phyloP scores from a whole-genome alignment of 1,140 invertebrate species.

The Tachypleus tridentatus region DNA sequence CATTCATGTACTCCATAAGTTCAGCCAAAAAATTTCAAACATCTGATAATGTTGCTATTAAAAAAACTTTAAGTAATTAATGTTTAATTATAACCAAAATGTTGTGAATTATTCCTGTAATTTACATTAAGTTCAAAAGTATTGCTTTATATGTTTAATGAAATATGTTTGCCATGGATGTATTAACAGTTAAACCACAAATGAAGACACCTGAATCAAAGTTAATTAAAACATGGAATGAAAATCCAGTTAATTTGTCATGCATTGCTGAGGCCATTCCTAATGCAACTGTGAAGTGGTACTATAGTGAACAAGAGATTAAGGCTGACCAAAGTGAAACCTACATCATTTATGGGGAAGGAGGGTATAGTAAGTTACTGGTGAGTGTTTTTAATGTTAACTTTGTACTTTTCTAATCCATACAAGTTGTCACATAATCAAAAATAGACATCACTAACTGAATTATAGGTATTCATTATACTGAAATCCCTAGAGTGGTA shows the following conservation, averaged over 20 bases:
- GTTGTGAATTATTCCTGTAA: not conserved
- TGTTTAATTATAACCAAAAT: no score
- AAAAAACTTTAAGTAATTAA: no score
- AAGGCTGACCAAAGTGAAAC: constrained; percentile 1
- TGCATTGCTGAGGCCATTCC: constrained; percentile 78
- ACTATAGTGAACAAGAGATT: constrained; percentile 35
- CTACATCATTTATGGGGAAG: constrained; percentile 7
- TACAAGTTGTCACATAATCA: not conserved
- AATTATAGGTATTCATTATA: not conserved
- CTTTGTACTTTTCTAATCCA: no score
- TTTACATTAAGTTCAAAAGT: not conserved
- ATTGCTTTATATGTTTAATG: constrained; percentile 32
- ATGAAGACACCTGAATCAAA: constrained; percentile 3
- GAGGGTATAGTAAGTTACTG: constrained; percentile 10
- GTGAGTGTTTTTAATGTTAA: constrained; percentile 2
- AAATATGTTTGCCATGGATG: constrained; percentile 23
- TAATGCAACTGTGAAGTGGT: constrained; percentile 80
- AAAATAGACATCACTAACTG: not conserved
- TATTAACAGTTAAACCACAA: not conserved
- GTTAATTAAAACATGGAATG: constrained; percentile 51
- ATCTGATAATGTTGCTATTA: no score
- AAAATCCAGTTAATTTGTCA: constrained; percentile 63
- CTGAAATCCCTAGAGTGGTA: no score
- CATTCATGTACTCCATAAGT: no score
- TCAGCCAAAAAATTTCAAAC: no score